Evolutionary conservation across 2,888 invertebrate genomes (phyloP).

Genomic region (Phyto melanocephala): DNA sequence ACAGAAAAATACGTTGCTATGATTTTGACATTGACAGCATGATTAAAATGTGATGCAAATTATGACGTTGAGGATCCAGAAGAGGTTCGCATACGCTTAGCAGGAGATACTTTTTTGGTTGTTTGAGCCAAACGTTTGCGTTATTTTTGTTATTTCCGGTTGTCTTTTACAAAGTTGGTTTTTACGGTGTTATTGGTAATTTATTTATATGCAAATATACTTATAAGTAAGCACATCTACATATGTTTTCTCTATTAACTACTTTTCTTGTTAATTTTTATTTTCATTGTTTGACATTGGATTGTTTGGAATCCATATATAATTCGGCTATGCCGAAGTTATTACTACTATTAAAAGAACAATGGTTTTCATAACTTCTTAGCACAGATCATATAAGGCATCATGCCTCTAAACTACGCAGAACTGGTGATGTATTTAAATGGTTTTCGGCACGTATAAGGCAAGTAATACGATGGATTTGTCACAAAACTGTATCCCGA

Average conservation of each 20-base stretch:
- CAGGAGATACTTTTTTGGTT: constrained; percentile 77
- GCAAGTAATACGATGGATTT: constrained; percentile 77
- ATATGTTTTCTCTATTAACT: too few relatives aligned
- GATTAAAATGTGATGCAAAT: constrained; percentile 54
- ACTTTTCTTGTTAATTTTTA: too few relatives aligned
- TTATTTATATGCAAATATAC: too few relatives aligned
- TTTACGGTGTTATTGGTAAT: too few relatives aligned
- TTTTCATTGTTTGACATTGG: too few relatives aligned
- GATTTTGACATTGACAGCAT: constrained; percentile 66
- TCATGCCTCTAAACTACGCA: constrained; percentile 83
- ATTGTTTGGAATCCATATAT: too few relatives aligned
- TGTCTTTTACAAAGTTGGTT: too few relatives aligned
- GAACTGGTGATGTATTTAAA: constrained; percentile 85
- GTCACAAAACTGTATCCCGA: constrained; percentile 77
- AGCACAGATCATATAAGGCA: constrained; percentile 87
- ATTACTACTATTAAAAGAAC: not conserved
- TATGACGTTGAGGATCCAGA: constrained; percentile 65
- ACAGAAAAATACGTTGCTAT: constrained; percentile 68
- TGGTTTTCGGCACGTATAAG: constrained; percentile 80
- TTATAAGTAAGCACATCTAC: too few relatives aligned
- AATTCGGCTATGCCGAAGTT: too few relatives aligned
- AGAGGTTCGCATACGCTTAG: constrained; percentile 76
- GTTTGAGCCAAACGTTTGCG: constrained; percentile 78
- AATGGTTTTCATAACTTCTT: constrained; percentile 79
- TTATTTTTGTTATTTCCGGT: too few relatives aligned